Conservation (phyloP, 2,113 vertebrate genomes). For the Oncorhynchus nerka region DNA sequence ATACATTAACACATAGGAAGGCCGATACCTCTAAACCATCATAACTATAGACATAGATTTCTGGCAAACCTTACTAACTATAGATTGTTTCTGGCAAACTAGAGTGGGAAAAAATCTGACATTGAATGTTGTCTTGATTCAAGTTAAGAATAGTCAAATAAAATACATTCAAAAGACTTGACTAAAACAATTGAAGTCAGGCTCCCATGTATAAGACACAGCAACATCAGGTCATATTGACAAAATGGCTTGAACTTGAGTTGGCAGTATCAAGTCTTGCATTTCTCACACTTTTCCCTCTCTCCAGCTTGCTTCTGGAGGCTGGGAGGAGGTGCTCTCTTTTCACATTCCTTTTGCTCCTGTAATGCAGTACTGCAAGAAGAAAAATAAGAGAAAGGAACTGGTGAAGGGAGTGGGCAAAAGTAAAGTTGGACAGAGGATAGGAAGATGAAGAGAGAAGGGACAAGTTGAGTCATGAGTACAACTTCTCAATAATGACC, state of each 20-base stretch:
- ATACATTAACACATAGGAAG: slow-evolving; percentile 3
- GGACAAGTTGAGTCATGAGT: slow-evolving; percentile 41
- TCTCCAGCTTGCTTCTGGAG: slow-evolving; percentile 57
- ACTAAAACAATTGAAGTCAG: neutral
- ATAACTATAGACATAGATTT: too few relatives aligned
- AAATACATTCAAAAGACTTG: neutral
- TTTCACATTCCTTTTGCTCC: slow-evolving; percentile 63
- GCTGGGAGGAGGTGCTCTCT: slow-evolving; percentile 38
- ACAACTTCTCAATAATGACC: slow-evolving; percentile 22
- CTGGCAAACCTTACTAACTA: neutral
- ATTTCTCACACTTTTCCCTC: slow-evolving; percentile 59
- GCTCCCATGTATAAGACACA: slow-evolving; percentile 36
- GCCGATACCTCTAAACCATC: too few relatives aligned
- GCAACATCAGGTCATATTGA: slow-evolving; percentile 23
- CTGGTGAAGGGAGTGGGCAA: slow-evolving; percentile 50
- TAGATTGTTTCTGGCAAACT: neutral
- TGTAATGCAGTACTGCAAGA: slow-evolving; percentile 64
- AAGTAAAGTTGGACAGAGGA: slow-evolving; percentile 29
- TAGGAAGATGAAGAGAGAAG: slow-evolving; percentile 38
- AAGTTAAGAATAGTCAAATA: slow-evolving; percentile 21
- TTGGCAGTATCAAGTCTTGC: slow-evolving; percentile 53
- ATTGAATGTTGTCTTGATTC: slow-evolving; percentile 14
- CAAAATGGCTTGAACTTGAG: slow-evolving; percentile 49
- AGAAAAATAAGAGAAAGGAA: slow-evolving; percentile 57
- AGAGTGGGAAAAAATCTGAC: neutral